These are phyloP conservation scores for Synergus gifuensis DNA, from an alignment of 2,888 invertebrate genomes.

Conservation along the genomic window DNA sequence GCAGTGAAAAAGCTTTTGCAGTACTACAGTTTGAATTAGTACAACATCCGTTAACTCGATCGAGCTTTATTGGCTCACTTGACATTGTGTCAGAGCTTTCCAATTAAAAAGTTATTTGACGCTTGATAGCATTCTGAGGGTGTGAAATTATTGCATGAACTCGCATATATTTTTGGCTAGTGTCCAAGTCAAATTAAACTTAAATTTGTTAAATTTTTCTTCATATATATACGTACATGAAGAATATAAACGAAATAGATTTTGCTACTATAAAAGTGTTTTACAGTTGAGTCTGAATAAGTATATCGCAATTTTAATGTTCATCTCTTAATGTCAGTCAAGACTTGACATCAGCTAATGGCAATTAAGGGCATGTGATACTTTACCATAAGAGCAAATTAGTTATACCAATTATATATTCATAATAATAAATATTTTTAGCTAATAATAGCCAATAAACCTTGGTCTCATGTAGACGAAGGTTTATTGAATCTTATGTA, in stretches of 20 bases:
- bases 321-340: too few relatives aligned
- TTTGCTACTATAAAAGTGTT: background rate
- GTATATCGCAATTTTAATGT: too few relatives aligned
- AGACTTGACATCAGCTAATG: background rate
- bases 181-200: background rate
- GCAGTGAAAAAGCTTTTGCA: constrained; percentile 3
- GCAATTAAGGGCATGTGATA: too few relatives aligned
- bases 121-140: constrained; percentile 22
- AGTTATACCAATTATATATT: too few relatives aligned
- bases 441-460: too few relatives aligned
- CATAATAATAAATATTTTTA: too few relatives aligned
- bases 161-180: constrained; percentile 17
- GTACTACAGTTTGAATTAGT: constrained; percentile 3
- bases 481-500: too few relatives aligned
- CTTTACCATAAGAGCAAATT: too few relatives aligned
- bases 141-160: constrained; percentile 30
- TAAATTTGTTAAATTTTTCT: constrained; percentile 2
- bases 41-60: constrained; percentile 25
- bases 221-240: background rate
- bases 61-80: constrained; percentile 36
- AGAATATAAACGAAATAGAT: background rate
- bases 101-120: constrained; percentile 40
- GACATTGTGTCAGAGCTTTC: constrained; percentile 24
- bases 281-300: too few relatives aligned
- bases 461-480: too few relatives aligned